Evolutionary conservation across 2,888 invertebrate genomes (phyloP), one percentile per base, ranked within the genome.

Genomic region (Heliconius sara): DNA sequence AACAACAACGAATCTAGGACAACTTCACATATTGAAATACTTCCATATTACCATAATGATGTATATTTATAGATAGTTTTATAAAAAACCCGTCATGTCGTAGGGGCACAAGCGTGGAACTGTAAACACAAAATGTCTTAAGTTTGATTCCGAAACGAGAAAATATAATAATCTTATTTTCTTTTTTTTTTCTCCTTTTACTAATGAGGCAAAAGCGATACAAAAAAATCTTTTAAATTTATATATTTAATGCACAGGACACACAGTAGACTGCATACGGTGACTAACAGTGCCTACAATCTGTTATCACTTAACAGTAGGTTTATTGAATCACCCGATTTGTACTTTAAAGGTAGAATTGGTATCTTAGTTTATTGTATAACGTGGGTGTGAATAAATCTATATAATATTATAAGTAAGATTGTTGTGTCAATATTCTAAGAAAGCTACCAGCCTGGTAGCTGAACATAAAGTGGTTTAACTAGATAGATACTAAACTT

Each of bases 281-380:
- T 67, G 47, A 34, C 60, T 63, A 57, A 63, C 27, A 10, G 39
- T 2, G 39, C 39, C 39, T 39, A 39, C 39, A 39, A 39, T 39
- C 76, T 30, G 43, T 78, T 78, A 78, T 67, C 78, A 74, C 68
- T 74, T 78, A 78, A 74, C 67, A 67, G 60, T 34, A 66, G 52
- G 72, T 43, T 60, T 71, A 65, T 65, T 77, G 63, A 13, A 34
- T 22, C 65, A 72, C 72, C 27, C 9, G 65, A 66, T 70, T 70
- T 72, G 47, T 52, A 30, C 63, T 72, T n/a, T n/a, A 47, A 72
- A 57, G 43, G 39, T 63, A 22, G 34, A 68, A 57, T 63, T 27
- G 39, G 30, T 71, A 65, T 63, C 60, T 72, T 16, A 72, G n/a
- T 13, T 52, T 57, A 52, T 47, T 71, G n/a, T 16, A 57, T 4